Evolutionary conservation across 37 sponge, comb jelly and placozoan species (phyloP).

Genomic region (Bolinopsis microptera): DNA sequence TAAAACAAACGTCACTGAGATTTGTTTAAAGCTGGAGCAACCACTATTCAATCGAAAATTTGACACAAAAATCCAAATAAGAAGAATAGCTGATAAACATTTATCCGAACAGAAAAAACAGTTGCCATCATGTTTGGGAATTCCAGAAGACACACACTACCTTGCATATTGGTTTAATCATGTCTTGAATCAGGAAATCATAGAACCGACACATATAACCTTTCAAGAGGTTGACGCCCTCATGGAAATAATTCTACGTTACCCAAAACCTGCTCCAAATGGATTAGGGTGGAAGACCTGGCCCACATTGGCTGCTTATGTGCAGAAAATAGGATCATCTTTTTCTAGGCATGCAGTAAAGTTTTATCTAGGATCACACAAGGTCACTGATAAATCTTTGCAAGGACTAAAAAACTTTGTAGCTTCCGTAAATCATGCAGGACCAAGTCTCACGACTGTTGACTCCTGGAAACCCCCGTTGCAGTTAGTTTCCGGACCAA

Average conservation of each 20-base stretch:
- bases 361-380: not conserved
- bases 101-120: not conserved
- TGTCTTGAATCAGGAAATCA: not conserved
- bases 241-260: not conserved
- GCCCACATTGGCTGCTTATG: not conserved
- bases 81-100: not conserved
- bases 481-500: not conserved
- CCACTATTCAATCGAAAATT: not conserved
- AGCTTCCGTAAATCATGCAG: not conserved
- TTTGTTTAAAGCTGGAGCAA: not conserved
- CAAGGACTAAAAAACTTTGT: not conserved
- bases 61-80: not conserved
- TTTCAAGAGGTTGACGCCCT: not conserved
- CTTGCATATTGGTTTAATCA: not conserved
- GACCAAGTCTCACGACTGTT: not conserved
- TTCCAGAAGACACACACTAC: not conserved
- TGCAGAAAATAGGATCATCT: not conserved
- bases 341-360: not conserved
- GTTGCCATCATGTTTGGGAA: not conserved
- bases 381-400: not conserved
- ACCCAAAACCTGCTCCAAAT: not conserved
- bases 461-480: not conserved
- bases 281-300: not conserved
- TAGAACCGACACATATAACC: not conserved
- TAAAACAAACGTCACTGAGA: not conserved